A percentile compares a stretch with the other conserved stretches of the same genome.
These are phyloP conservation scores for Myiotriccus ornatus DNA, from an alignment of 2,797 vertebrate species.

Conservation along the genomic window DNA sequence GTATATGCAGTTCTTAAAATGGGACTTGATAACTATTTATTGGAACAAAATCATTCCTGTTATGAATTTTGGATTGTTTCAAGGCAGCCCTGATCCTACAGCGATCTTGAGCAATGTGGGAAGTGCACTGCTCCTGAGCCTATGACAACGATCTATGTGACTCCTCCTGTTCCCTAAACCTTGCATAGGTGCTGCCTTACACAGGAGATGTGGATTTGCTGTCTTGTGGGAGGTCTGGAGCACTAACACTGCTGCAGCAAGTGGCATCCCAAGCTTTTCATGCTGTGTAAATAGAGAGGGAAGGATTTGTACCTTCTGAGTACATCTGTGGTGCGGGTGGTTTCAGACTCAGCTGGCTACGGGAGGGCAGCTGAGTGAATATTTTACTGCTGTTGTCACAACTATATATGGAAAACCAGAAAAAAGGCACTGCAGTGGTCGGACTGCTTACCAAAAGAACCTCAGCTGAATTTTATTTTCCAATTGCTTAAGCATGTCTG, in stretches of 20 bases:
- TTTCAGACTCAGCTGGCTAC: neutral
- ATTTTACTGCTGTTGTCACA: slow-evolving; percentile 35
- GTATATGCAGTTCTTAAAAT: neutral
- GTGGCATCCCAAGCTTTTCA: neutral
- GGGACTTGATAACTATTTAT: neutral
- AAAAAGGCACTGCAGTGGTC: neutral
- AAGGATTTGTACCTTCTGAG: neutral
- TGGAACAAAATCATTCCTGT: neutral
- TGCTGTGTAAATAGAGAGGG: neutral
- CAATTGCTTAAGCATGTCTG: neutral
- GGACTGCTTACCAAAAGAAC: neutral
- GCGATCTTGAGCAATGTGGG: fast-evolving
- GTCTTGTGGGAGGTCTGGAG: neutral
- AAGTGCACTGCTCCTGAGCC: neutral
- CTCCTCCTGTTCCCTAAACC: fast-evolving
- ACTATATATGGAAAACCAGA: slow-evolving; percentile 15
- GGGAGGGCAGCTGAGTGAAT: neutral
- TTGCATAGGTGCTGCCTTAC: neutral
- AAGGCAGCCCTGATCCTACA: neutral
- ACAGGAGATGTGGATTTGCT: neutral
- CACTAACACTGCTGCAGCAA: neutral
- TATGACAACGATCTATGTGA: neutral
- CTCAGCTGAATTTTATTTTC: slow-evolving; percentile 5
- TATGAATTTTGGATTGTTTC: neutral
- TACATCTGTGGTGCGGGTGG: neutral